Conservation (phyloP, 2,797 vertebrate genomes). For the Clarias fuscus region DNA sequence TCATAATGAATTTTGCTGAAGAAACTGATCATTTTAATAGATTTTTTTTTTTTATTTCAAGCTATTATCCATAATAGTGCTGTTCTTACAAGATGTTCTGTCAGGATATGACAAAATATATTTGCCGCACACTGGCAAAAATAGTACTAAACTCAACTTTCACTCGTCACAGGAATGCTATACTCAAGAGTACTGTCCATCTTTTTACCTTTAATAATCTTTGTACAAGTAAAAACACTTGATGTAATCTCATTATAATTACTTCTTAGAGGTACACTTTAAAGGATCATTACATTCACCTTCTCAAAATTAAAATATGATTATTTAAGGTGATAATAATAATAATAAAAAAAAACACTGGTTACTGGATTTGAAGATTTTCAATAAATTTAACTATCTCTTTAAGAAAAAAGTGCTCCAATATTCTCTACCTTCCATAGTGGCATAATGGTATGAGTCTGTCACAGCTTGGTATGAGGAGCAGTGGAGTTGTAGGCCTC, state of each 20-base stretch:
- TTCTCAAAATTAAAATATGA: too few species aligned
- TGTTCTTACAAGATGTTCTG: conserved; percentile 14
- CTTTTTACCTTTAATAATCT: not conserved
- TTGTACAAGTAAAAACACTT: not conserved
- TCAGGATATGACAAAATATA: conserved; percentile 4
- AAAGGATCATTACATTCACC: not conserved
- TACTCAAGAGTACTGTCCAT: not conserved
- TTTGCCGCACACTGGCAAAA: not conserved
- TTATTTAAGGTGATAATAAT: too few species aligned
- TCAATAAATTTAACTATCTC: not conserved
- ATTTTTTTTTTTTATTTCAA: not conserved
- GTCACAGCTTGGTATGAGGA: conserved; percentile 76
- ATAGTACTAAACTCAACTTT: not conserved
- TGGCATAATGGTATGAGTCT: conserved; percentile 82
- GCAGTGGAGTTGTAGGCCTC: conserved; percentile 82
- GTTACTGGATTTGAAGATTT: not conserved
- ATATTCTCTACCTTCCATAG: conserved; percentile 81
- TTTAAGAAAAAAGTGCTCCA: not conserved
- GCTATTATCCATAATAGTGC: conserved; percentile 11
- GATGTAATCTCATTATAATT: not conserved
- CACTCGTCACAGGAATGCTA: not conserved
- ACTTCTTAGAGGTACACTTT: not conserved
- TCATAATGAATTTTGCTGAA: not conserved
- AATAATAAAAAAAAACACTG: not conserved
- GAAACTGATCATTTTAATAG: not conserved